Conservation (phyloP, 2,113 vertebrate genomes). For the Eonycteris spelaea region DNA sequence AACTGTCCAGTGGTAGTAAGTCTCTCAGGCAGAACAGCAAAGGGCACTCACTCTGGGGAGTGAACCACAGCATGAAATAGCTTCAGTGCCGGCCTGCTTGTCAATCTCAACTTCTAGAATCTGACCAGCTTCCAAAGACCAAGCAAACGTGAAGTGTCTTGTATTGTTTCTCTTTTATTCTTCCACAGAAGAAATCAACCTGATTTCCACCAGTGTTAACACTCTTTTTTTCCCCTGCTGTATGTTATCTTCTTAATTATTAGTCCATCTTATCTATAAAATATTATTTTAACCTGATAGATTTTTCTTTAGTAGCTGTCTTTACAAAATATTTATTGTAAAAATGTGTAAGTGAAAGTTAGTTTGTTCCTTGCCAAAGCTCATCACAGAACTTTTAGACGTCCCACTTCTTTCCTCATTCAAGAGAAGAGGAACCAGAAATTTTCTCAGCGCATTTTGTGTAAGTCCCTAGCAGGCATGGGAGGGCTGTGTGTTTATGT, state of each 20-base stretch:
- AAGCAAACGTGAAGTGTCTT: neutral
- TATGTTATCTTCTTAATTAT: neutral
- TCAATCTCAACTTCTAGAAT: slow-evolving; percentile 64
- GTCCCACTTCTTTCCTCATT: neutral
- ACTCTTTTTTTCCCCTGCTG: neutral
- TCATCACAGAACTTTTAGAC: neutral
- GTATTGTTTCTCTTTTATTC: neutral
- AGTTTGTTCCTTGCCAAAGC: neutral
- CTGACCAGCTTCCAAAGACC: slow-evolving; percentile 29
- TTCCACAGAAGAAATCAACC: neutral
- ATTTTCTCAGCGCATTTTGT: neutral
- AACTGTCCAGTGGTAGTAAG: slow-evolving; percentile 76
- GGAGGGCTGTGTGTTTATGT: neutral
- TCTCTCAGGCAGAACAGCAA: slow-evolving; percentile 58
- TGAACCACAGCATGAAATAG: slow-evolving; percentile 51
- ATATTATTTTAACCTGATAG: neutral
- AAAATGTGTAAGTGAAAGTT: neutral
- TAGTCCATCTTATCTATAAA: neutral
- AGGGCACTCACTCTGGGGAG: slow-evolving; percentile 63
- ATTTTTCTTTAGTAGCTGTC: neutral
- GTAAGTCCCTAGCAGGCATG: neutral
- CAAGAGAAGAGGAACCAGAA: neutral
- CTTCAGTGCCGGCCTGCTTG: slow-evolving; percentile 52
- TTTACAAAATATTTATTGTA: neutral
- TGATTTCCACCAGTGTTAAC: neutral